Evolutionary conservation across 2,797 vertebrate species (phyloP).

Genomic region (Rousettus madagascariensis): DNA sequence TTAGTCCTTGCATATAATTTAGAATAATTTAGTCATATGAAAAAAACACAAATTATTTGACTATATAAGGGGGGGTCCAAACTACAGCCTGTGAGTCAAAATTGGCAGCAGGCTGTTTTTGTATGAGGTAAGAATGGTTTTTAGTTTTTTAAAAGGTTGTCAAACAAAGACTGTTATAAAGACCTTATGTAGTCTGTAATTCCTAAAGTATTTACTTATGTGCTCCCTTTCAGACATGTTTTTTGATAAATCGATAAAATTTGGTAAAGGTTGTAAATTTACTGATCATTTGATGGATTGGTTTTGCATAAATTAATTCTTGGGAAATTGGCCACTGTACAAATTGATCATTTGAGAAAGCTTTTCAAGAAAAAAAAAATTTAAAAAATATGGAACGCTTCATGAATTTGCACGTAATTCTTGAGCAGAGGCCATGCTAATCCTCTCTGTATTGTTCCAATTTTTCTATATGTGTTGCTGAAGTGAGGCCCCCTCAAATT

Average conservation of each 20-base stretch:
- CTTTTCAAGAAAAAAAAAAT: neutral
- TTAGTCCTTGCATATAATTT: neutral
- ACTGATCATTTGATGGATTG: neutral
- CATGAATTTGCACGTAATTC: too few species aligned
- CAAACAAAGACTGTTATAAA: neutral
- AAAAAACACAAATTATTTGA: neutral
- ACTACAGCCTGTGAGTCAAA: neutral
- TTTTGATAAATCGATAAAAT: neutral
- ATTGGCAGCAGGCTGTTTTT: neutral
- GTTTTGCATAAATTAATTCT: neutral
- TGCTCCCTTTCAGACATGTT: neutral
- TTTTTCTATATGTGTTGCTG: too few species aligned
- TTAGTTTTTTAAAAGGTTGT: neutral
- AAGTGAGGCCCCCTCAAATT: neutral
- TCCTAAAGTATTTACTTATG: neutral
- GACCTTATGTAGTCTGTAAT: neutral
- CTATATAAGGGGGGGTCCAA: neutral
- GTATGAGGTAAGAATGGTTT: neutral
- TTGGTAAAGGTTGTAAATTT: neutral
- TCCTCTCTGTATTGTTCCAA: too few species aligned
- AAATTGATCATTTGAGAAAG: neutral
- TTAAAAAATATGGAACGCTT: too few species aligned
- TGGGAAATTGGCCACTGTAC: neutral
- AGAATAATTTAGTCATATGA: neutral
- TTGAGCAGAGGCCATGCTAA: too few species aligned